Evolutionary conservation across 2,888 invertebrate genomes (phyloP).

Genomic region (Drosophila helvetica): DNA sequence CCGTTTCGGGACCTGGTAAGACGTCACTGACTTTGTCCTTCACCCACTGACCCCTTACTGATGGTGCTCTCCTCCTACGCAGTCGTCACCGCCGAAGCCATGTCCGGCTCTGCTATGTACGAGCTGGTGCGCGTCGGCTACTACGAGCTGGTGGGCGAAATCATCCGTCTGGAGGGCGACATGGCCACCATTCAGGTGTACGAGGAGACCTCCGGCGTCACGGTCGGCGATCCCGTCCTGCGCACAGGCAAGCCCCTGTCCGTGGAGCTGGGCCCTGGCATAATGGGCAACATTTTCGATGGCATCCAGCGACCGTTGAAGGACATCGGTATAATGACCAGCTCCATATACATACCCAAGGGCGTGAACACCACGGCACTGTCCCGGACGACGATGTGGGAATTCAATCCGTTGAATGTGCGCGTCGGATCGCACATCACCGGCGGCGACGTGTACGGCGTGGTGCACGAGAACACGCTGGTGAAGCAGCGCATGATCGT

Average conservation of each 20-base stretch:
- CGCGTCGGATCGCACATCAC: slow-evolving; percentile 97
- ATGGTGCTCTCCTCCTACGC: slow-evolving; percentile 57
- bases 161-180: slow-evolving; percentile 99
- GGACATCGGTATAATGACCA: slow-evolving; percentile 95
- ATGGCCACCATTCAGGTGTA: slow-evolving; percentile 99
- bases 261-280: slow-evolving; percentile 99
- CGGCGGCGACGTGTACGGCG: slow-evolving; percentile 98
- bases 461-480: slow-evolving; percentile 97
- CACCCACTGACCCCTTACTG: slow-evolving; percentile 8
- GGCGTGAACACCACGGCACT: slow-evolving; percentile 97
- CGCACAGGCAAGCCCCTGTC: slow-evolving; percentile 99
- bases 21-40: not conserved
- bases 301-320: slow-evolving; percentile 99
- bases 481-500: slow-evolving; percentile 98
- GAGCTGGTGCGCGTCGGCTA: slow-evolving; percentile 99
- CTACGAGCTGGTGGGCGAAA: slow-evolving; percentile 98
- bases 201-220: slow-evolving; percentile 98
- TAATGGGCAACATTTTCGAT: slow-evolving; percentile 99
- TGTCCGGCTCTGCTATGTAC: slow-evolving; percentile 99
- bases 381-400: slow-evolving; percentile 92
- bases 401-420: slow-evolving; percentile 92
- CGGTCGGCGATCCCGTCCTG: slow-evolving; percentile 99
- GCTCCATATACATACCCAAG: slow-evolving; percentile 99
- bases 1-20: slow-evolving; percentile 98
- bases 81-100: slow-evolving; percentile 99